Base-by-base conservation (phyloP, 2,797 vertebrate species). In the Peromyscus melanophrys region DNA sequence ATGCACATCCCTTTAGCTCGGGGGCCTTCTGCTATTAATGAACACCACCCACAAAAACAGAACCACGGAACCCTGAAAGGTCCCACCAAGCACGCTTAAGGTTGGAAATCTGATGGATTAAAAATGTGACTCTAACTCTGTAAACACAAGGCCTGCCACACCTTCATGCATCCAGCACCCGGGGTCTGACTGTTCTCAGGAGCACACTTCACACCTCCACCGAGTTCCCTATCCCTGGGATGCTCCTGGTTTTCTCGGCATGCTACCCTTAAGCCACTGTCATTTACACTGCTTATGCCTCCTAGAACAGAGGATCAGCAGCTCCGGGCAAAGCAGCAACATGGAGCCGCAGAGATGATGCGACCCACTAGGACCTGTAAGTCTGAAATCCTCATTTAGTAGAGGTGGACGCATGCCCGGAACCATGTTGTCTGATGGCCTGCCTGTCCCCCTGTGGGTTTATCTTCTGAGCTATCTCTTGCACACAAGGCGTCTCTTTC, bases 91-190 rank as follows among this genome's bases (percentile, higher is more conserved):
- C 55, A 59, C 63, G 90, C 46, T 61, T 37, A 55, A 67, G 40
- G 78, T 49, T n/a, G 29, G 63, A 89, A 81, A 92, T 84, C 59
- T 34, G 37, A 46, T 2, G 78, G 8, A 67, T 0, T 65, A 34
- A 34, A 84, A n/a, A 78, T 85, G 76, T 2, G 55, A 92, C 31
- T 46, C 63, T 25, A 67, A 37, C 93, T 90, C 85, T 86, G 86
- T 57, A 43, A 91, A 37, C 13, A 31, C 52, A 57, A 63, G 31
- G 80, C 31, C n/a, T 65, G 11, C 63, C n/a, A 29, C 10, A 69
- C n/a, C n/a, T 43, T 82, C 8, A 2, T 13, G 27, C 67, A 71
- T 63, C 43, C 59, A 43, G 57, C 71, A 55, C 12, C 1, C 21
- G 5, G 23, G 16, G 21, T 57, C 73, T 0, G 17, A 59, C 34